Conservation (phyloP, 1,140 invertebrate species). For the Sipha flava region DNA sequence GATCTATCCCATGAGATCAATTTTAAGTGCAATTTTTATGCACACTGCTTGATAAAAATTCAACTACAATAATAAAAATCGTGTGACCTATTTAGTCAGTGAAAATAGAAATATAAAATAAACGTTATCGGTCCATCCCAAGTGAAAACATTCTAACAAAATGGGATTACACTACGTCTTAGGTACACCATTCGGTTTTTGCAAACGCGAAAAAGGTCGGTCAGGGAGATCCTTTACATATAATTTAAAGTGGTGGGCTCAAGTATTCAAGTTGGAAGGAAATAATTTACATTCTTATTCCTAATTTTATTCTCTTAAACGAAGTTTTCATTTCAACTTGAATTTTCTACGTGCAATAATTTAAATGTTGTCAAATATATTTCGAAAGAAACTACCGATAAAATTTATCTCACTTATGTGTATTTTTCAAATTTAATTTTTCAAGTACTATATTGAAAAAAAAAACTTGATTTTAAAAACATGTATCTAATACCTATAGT, state of each 20-base stretch:
- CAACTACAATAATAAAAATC: neutral
- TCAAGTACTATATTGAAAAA: no score
- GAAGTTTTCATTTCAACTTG: neutral
- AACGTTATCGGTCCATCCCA: neutral
- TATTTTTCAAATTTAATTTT: no score
- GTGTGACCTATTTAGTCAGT: neutral
- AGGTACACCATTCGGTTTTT: neutral
- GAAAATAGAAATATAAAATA: slow-evolving; percentile 1
- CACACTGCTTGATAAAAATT: neutral
- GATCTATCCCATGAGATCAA: neutral
- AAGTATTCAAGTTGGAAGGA: neutral
- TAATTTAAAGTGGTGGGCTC: neutral
- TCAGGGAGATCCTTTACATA: slow-evolving; percentile 1
- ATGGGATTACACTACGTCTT: slow-evolving; percentile 9
- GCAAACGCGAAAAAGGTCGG: neutral
- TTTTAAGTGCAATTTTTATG: neutral
- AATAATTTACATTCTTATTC: neutral
- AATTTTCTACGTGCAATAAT: neutral
- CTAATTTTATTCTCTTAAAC: slow-evolving; percentile 6
- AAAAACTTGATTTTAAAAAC: no score
- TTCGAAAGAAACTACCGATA: neutral
- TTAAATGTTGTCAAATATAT: neutral
- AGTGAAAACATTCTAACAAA: neutral
- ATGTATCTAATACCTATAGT: no score
- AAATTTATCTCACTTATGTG: no score